A percentile compares a stretch with the other conserved stretches of the same genome.
phyloP scores from a whole-genome alignment of 2,113 vertebrate genomes.

The Pelecanus crispus region DNA sequence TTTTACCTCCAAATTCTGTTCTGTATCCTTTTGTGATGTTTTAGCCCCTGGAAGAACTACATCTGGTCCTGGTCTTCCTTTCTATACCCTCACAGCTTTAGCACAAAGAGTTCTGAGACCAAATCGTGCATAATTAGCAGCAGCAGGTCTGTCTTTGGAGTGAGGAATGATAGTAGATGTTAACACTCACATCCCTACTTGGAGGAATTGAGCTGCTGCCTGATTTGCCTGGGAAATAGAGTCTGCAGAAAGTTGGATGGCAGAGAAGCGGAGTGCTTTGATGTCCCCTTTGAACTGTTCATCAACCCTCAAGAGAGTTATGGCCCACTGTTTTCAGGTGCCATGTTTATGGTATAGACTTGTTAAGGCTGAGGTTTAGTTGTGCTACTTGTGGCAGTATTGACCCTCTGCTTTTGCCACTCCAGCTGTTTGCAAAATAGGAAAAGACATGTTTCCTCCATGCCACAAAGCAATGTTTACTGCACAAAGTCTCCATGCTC shows the following conservation, averaged over 20 bases:
- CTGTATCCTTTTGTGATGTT: not conserved
- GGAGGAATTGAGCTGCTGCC: not conserved
- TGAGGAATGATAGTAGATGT: not conserved
- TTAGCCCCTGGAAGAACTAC: not conserved
- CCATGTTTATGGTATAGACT: not conserved
- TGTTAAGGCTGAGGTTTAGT: not conserved
- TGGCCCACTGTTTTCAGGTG: not conserved
- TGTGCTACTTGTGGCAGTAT: not conserved
- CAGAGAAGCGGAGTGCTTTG: not conserved
- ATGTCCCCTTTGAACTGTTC: not conserved
- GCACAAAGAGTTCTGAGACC: not conserved
- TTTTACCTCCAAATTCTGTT: not conserved
- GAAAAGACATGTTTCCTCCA: not conserved
- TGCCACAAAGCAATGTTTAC: not conserved
- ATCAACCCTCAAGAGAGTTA: not conserved
- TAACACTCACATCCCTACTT: not conserved
- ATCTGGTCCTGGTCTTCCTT: not conserved
- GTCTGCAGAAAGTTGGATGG: not conserved
- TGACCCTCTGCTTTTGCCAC: not conserved
- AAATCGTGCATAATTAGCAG: not conserved
- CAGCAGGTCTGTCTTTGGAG: not conserved
- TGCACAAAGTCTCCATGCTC: not conserved
- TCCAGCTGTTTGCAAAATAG: not conserved
- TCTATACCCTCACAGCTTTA: not conserved
- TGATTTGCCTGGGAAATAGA: not conserved